phyloP scores from a whole-genome alignment of 2,113 vertebrate genomes.

The Dipodomys stephensi region DNA sequence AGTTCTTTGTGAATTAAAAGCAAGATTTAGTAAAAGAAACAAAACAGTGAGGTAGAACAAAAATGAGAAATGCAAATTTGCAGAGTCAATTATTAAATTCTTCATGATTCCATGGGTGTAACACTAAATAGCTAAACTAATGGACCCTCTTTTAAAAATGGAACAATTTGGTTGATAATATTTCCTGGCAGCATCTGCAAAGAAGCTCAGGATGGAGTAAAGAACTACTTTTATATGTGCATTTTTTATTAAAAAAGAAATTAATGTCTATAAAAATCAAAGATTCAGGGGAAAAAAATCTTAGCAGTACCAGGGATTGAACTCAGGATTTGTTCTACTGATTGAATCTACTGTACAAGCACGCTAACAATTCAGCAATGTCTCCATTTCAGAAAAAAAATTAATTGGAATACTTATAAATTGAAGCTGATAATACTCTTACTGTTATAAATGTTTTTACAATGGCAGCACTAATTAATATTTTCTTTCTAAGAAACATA shows the following conservation, averaged over 20 bases:
- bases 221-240: background rate
- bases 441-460: conserved; percentile 39
- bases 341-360: too few species aligned
- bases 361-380: too few species aligned
- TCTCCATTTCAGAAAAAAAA: background rate
- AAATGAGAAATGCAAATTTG: conserved; percentile 33
- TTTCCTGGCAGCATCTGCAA: background rate
- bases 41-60: conserved; percentile 3
- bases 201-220: background rate
- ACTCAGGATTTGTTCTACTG: background rate
- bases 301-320: background rate
- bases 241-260: background rate
- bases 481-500: conserved; percentile 50
- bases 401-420: conserved; percentile 35
- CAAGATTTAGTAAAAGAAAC: background rate
- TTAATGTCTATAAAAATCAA: conserved; percentile 8
- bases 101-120: background rate
- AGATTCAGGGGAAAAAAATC: background rate
- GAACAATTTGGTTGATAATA: background rate
- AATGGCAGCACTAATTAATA: conserved; percentile 22
- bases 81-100: conserved; percentile 48
- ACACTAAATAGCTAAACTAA: background rate
- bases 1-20: conserved; percentile 44
- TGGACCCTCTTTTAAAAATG: background rate
- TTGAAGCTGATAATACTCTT: conserved; percentile 19